These are phyloP conservation scores for Hetaerina americana DNA, from an alignment of 1,140 invertebrate genomes.

Conservation along the genomic window DNA sequence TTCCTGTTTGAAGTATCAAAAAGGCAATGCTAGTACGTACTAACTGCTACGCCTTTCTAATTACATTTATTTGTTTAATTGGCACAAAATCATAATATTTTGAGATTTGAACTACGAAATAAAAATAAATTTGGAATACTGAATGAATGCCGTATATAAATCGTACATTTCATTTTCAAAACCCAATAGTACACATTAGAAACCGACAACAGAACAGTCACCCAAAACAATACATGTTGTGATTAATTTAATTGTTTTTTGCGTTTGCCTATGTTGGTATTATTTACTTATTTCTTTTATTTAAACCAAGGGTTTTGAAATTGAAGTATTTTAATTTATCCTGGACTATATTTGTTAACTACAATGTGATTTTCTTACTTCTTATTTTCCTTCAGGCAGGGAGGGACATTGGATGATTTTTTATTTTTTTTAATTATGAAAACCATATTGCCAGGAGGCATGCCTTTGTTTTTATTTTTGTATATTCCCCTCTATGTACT, in stretches of 20 bases:
- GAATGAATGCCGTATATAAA: no score
- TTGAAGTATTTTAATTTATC: neutral
- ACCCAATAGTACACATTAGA: no score
- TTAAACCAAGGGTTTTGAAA: neutral
- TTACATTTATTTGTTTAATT: no score
- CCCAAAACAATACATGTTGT: no score
- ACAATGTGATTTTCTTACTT: neutral
- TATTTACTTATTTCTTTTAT: neutral
- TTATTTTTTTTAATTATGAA: conserved; percentile 1
- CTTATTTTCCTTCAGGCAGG: neutral
- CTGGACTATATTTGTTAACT: neutral
- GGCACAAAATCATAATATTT: no score
- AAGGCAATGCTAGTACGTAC: no score
- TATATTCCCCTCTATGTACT: neutral
- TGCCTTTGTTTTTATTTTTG: neutral
- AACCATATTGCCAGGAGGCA: neutral
- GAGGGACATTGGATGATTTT: neutral
- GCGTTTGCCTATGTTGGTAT: neutral
- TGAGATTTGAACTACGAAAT: no score
- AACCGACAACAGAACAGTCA: no score
- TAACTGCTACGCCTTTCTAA: no score
- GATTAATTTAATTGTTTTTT: neutral
- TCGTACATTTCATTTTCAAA: no score
- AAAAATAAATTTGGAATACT: no score
- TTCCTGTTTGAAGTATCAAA: no score